Percentiles rank a stretch among this genome's conserved stretches.
phyloP scores from a whole-genome alignment of 2,113 vertebrate genomes.

The Lepus europaeus region DNA sequence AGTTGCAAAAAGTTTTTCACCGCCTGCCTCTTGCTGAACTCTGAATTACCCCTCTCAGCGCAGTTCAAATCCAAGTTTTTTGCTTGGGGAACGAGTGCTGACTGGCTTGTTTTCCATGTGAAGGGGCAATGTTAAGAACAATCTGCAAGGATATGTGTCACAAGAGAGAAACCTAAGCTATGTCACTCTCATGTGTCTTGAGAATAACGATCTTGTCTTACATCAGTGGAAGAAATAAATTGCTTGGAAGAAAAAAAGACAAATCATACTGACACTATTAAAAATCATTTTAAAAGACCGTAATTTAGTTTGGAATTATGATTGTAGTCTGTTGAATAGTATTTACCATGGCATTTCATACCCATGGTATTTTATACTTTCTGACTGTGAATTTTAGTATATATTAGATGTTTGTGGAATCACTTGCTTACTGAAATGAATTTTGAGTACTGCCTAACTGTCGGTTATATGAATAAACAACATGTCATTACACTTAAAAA shows the following conservation, averaged over 20 bases:
- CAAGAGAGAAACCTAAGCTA: constrained; percentile 69
- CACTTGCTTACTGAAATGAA: constrained; percentile 89
- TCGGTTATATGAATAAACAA: constrained; percentile 90
- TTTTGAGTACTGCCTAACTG: constrained; percentile 88
- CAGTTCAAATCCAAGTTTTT: constrained; percentile 69
- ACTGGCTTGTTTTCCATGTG: constrained; percentile 54
- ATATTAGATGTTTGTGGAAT: constrained; percentile 88
- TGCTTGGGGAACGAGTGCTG: constrained; percentile 67
- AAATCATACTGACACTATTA: constrained; percentile 76
- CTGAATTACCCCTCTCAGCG: neutral
- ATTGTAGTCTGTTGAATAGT: constrained; percentile 87
- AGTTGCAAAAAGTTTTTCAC: constrained; percentile 25
- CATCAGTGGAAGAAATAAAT: constrained; percentile 71
- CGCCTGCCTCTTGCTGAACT: constrained; percentile 62
- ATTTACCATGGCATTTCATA: constrained; percentile 91
- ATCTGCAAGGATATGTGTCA: constrained; percentile 71
- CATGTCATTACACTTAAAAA: no score
- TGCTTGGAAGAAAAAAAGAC: constrained; percentile 72
- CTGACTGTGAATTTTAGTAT: constrained; percentile 87
- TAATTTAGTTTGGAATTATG: constrained; percentile 84
- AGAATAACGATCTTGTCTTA: constrained; percentile 65
- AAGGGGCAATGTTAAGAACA: constrained; percentile 63
- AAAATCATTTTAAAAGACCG: constrained; percentile 63
- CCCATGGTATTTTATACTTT: constrained; percentile 91
- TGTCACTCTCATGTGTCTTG: constrained; percentile 72